phyloP scores from a whole-genome alignment of 2,113 vertebrate genomes.

The Micronycteris hirsuta region DNA sequence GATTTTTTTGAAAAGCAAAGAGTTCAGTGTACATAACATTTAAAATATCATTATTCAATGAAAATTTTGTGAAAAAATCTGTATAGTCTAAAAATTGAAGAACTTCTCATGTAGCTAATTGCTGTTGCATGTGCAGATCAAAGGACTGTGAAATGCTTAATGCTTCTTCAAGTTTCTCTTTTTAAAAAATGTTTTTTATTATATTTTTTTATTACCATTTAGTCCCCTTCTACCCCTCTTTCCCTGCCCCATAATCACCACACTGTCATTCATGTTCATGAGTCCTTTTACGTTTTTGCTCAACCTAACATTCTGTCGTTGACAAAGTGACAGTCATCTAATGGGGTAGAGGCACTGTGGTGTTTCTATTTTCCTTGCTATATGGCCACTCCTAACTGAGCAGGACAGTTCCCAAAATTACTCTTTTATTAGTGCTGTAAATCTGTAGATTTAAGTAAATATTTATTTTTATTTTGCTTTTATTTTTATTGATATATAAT shows the following conservation, averaged over 20 bases:
- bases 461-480: background rate
- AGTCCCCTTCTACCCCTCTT: no score
- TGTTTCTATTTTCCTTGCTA: background rate
- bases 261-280: no score
- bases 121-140: background rate
- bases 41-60: background rate
- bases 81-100: background rate
- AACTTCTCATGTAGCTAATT: background rate
- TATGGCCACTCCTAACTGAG: background rate
- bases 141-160: background rate
- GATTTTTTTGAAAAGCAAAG: background rate
- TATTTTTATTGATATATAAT: background rate
- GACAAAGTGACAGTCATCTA: background rate
- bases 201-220: no score
- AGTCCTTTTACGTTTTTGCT: no score
- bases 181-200: no score
- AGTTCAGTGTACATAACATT: background rate
- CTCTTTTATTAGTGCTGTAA: background rate
- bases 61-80: background rate
- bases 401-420: background rate
- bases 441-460: background rate
- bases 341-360: accelerated
- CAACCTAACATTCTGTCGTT: background rate
- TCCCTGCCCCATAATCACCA: no score
- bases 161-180: background rate